phyloP scores from a whole-genome alignment of 2,113 vertebrate species.

The Mirza zaza region DNA sequence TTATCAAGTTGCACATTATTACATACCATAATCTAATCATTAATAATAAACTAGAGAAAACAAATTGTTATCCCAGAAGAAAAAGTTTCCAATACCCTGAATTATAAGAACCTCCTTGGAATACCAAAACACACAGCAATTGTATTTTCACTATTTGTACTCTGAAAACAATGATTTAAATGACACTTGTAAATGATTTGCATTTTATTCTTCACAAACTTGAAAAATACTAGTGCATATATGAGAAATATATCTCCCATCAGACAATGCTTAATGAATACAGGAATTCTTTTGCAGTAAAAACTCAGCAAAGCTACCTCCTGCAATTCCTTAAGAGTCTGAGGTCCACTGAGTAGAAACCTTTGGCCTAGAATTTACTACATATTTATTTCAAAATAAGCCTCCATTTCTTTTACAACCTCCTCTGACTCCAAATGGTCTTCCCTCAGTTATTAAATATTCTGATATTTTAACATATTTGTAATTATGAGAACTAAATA shows the following conservation, averaged over 20 bases:
- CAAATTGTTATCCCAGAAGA: background rate
- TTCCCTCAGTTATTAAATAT: conserved; percentile 8
- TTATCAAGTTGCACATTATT: background rate
- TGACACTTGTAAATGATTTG: background rate
- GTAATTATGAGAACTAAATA: conserved; percentile 38
- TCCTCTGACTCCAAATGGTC: background rate
- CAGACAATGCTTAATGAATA: background rate
- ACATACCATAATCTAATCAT: background rate
- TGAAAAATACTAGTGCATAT: background rate
- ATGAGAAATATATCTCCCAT: background rate
- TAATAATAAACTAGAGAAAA: conserved; percentile 1
- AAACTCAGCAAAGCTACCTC: background rate
- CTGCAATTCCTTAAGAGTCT: background rate
- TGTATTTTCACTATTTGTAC: background rate
- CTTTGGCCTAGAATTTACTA: background rate
- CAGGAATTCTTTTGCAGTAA: background rate
- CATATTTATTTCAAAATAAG: conserved; percentile 18
- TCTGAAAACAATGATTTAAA: conserved; percentile 38
- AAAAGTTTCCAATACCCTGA: background rate
- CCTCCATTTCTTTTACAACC: background rate
- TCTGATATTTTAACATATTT: background rate
- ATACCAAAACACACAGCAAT: background rate
- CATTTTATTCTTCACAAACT: background rate
- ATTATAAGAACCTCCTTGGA: background rate
- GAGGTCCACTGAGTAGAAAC: background rate